Evolutionary conservation across 2,797 vertebrate species (phyloP).

Genomic region (Spea hammondii): DNA sequence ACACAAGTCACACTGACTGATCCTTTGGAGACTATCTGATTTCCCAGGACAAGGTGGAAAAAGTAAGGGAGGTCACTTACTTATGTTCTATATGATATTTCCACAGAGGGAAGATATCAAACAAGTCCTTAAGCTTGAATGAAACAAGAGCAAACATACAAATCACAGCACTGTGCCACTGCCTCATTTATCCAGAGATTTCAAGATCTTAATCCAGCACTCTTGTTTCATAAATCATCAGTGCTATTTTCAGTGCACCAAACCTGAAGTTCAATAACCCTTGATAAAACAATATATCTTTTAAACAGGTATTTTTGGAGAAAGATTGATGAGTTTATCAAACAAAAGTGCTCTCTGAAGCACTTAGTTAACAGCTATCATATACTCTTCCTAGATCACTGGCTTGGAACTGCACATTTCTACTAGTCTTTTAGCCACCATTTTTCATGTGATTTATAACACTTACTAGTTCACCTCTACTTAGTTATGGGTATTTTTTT

Average conservation of each 20-base stretch:
- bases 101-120: constrained; percentile 13
- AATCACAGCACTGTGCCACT: constrained; percentile 29
- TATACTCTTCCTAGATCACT: constrained; percentile 37
- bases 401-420: constrained; percentile 8
- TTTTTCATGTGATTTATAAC: constrained; percentile 29
- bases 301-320: constrained; percentile 50
- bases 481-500: background rate
- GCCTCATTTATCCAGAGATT: constrained; percentile 50
- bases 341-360: constrained; percentile 43
- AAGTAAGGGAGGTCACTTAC: constrained; percentile 24
- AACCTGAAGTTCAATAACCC: constrained; percentile 50
- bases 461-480: background rate
- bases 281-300: constrained; percentile 51
- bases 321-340: constrained; percentile 53
- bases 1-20: constrained; percentile 8
- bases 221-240: constrained; percentile 50
- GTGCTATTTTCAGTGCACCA: constrained; percentile 50
- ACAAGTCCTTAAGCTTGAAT: constrained; percentile 34
- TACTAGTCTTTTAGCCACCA: constrained; percentile 12
- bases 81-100: constrained; percentile 18
- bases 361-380: constrained; percentile 46
- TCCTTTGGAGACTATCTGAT: constrained; percentile 42
- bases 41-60: constrained; percentile 37
- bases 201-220: constrained; percentile 45
- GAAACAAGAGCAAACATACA: constrained; percentile 21